Evolutionary conservation across 2,797 vertebrate genomes (phyloP).

Genomic region (Rhincodon typus): DNA sequence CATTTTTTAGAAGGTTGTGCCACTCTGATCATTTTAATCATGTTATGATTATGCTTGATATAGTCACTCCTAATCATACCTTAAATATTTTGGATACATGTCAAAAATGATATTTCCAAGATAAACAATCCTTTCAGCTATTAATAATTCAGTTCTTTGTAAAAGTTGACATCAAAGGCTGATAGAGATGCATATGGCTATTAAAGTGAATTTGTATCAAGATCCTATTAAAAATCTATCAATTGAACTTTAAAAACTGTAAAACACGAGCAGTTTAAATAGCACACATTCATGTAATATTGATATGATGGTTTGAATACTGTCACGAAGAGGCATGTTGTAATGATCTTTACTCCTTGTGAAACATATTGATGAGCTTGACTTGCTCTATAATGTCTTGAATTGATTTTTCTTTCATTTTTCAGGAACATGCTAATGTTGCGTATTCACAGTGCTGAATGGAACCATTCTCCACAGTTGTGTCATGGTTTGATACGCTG

Average conservation of each 20-base stretch:
- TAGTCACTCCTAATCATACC: not conserved
- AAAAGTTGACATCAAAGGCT: not conserved
- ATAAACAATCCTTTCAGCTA: not conserved
- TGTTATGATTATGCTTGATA: not conserved
- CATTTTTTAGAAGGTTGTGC: not conserved
- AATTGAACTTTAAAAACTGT: not conserved
- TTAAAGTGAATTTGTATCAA: not conserved
- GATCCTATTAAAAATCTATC: not conserved
- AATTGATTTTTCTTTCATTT: not conserved
- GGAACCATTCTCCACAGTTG: not conserved
- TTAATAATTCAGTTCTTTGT: not conserved
- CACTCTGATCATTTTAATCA: not conserved
- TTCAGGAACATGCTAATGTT: conserved; percentile 1
- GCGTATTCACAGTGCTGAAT: not conserved
- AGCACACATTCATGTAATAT: not conserved
- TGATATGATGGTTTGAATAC: not conserved
- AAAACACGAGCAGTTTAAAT: not conserved
- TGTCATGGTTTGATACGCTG: not conserved
- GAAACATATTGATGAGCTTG: not conserved
- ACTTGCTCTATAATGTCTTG: not conserved
- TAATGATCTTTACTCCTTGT: not conserved
- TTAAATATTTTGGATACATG: not conserved
- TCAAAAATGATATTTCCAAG: not conserved
- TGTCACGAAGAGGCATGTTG: not conserved
- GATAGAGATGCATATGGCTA: not conserved